Percentiles rank a stretch among this genome's conserved stretches.
These are phyloP conservation scores for Eupithecia insigniata DNA, from an alignment of 2,888 invertebrate species.

Conservation along the genomic window DNA sequence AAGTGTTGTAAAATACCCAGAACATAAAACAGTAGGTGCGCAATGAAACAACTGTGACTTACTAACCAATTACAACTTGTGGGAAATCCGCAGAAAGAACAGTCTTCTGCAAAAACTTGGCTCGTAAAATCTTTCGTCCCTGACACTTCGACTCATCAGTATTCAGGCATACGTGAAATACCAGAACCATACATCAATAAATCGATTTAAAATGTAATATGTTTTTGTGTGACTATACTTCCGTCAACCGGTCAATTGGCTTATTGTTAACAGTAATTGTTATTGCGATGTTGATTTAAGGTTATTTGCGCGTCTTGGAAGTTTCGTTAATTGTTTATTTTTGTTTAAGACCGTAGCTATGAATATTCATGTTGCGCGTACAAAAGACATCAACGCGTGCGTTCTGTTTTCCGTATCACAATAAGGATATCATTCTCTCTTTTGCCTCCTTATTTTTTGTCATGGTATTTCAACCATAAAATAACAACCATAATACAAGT, in stretches of 20 bases:
- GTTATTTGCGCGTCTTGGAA: slow-evolving; percentile 11
- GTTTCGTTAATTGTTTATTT: slow-evolving; percentile 16
- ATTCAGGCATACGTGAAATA: slow-evolving; percentile 53
- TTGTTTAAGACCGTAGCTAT: not conserved
- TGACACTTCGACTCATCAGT: slow-evolving; percentile 55
- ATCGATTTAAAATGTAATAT: slow-evolving; percentile 64
- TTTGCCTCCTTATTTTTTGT: too few species aligned
- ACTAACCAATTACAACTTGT: slow-evolving; percentile 32
- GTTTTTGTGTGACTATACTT: slow-evolving; percentile 56
- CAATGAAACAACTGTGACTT: slow-evolving; percentile 32
- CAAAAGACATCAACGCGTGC: slow-evolving; percentile 20
- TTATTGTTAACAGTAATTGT: slow-evolving; percentile 58
- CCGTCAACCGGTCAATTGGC: slow-evolving; percentile 56
- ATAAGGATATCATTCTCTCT: not conserved
- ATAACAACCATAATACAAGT: too few species aligned
- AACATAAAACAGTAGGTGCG: slow-evolving; percentile 31
- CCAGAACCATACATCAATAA: slow-evolving; percentile 54
- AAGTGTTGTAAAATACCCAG: slow-evolving; percentile 21
- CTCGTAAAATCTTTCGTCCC: slow-evolving; percentile 56
- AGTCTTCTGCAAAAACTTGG: slow-evolving; percentile 50
- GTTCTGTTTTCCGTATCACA: not conserved
- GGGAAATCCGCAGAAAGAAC: slow-evolving; percentile 44
- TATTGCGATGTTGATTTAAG: slow-evolving; percentile 37
- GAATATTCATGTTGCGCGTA: not conserved
- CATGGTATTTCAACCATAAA: too few species aligned